These are phyloP conservation scores for Hypotaenidia okinawae DNA, from an alignment of 2,797 vertebrate species.

Conservation along the genomic window DNA sequence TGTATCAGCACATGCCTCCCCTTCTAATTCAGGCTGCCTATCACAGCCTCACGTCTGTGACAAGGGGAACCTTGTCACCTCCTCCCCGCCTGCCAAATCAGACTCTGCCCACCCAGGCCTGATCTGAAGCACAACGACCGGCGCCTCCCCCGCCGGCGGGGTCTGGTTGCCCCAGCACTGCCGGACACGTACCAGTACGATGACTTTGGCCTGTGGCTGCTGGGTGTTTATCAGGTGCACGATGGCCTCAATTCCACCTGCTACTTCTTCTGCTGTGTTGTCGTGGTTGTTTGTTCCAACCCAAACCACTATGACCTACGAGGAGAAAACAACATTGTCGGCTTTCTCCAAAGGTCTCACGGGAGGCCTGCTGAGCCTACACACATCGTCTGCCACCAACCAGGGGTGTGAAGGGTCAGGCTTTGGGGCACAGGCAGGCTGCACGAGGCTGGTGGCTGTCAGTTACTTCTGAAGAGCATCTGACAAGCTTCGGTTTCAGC, in stretches of 20 bases:
- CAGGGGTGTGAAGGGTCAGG: accelerated
- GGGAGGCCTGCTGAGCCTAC: neutral
- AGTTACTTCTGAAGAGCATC: no score
- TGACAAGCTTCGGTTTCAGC: neutral
- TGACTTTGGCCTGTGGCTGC: conserved; percentile 92
- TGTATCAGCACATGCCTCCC: accelerated
- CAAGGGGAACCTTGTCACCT: neutral
- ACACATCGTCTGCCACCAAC: neutral
- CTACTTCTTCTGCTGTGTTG: conserved; percentile 93
- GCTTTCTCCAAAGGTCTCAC: neutral
- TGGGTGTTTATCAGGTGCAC: conserved; percentile 85
- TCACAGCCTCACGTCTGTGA: neutral
- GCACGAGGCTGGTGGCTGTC: neutral
- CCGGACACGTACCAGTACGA: conserved; percentile 87
- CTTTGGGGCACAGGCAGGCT: neutral
- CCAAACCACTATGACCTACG: conserved; percentile 94
- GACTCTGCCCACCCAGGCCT: neutral
- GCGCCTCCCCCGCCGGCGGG: neutral
- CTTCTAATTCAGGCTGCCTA: accelerated
- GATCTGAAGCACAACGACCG: neutral
- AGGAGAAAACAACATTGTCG: neutral
- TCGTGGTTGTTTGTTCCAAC: conserved; percentile 96
- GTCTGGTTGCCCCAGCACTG: neutral
- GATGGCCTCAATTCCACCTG: conserved; percentile 91
- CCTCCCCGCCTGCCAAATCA: no score